Base-by-base conservation (phyloP, 2,113 vertebrate species). In the Hydrolagus affinis region DNA sequence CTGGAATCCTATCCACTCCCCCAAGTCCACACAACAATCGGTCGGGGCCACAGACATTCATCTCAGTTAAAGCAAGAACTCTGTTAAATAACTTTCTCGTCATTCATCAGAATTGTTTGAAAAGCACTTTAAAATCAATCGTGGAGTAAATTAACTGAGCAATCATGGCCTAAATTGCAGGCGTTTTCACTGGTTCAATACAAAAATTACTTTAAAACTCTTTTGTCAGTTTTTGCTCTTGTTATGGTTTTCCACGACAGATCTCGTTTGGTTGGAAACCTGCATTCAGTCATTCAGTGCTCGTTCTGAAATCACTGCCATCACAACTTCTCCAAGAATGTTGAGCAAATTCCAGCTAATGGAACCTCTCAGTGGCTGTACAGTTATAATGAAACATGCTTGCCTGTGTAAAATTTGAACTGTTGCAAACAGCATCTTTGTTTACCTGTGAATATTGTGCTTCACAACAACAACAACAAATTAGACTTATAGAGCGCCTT, bases 41-140 rank as follows among this genome's bases (percentile, higher is more conserved):
- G 78, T 86, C 71, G 83, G 68, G 76, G 4, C 32, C 75, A 59
- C 83, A 77, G 57, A 86, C 86, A 86, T 86, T 75, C 86, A 88
- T 89, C 89, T 89, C 89, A 87, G 89, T 69, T 87, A 85, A 89
- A 87, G 86, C 87, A 87, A 93, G 90, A 88, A 88, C 87, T 25
- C 87, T 86, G 70, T 85, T 85, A 88, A 87, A 86, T 89, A 25
- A n/a, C 86, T 85, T 87, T 85, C 68, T 66, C 75, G 72, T 86
- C 85, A 85, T 87, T 71, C 25, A 85, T 86, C 72, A 70, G 73
- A 21, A 57, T 76, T 76, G 19, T n/a, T 56, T 56, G 74, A 76
- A 10, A 76, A 57, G 19, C 11, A 76, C 21, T 77, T 77, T 57
- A 28, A 60, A n/a, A 12, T 60, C 21, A 77, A 14, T n/a, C 23